A percentile compares a stretch with the other conserved stretches of the same genome.
phyloP scores from a whole-genome alignment of 1,140 invertebrate genomes.

The Samia ricini region DNA sequence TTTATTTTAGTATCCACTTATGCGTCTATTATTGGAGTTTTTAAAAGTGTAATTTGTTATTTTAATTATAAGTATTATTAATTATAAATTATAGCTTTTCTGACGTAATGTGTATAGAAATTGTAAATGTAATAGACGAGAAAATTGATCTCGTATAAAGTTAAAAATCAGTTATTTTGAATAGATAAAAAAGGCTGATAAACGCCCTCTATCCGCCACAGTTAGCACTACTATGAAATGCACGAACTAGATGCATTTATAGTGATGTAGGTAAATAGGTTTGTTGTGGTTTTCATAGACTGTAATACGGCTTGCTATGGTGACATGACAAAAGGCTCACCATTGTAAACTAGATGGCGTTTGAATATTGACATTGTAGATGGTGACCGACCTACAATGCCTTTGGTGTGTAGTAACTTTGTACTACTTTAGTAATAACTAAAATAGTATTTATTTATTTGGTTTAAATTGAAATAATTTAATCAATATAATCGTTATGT shows the following conservation, averaged over 20 bases:
- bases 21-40: not conserved
- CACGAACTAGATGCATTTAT: not conserved
- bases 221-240: not conserved
- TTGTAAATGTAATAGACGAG: not conserved
- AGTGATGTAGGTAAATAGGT: no score
- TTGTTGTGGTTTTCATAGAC: not conserved
- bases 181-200: not conserved
- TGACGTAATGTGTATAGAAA: not conserved
- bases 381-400: no score
- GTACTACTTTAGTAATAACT: no score
- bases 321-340: not conserved
- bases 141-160: not conserved
- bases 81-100: not conserved
- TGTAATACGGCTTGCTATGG: not conserved
- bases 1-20: slow-evolving; percentile 48
- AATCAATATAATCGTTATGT: no score
- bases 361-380: no score
- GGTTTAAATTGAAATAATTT: no score
- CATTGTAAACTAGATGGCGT: slow-evolving; percentile 18
- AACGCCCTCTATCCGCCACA: not conserved
- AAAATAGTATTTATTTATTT: no score
- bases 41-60: not conserved
- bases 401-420: no score
- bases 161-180: not conserved
- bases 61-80: not conserved